Evolutionary conservation across 1,140 invertebrate species (phyloP).

Genomic region (Rhyacophila brunnea): DNA sequence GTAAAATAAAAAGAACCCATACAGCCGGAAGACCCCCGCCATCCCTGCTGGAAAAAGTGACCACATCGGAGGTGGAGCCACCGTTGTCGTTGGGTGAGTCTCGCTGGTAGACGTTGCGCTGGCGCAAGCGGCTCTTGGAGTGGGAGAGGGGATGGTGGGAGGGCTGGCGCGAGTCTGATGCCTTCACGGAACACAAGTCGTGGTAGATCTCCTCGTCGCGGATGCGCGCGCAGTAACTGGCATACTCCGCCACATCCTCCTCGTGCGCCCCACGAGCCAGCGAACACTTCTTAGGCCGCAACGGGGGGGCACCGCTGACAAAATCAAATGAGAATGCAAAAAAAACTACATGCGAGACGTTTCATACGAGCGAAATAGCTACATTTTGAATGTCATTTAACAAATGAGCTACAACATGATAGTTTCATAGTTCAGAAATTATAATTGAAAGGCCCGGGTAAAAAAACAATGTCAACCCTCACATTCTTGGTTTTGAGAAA

Average conservation of each 20-base stretch:
- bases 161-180: constrained; percentile 29
- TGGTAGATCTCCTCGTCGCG: constrained; percentile 81
- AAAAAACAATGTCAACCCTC: no score
- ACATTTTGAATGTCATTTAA: no score
- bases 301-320: constrained; percentile 16
- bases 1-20: constrained; percentile 16
- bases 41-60: neutral
- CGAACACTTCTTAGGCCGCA: constrained; percentile 22
- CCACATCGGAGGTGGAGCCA: neutral
- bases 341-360: no score
- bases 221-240: constrained; percentile 64
- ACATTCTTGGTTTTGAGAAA: no score
- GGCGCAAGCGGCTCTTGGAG: neutral
- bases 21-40: constrained; percentile 4
- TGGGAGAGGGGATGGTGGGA: constrained; percentile 28
- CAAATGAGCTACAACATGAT: no score
- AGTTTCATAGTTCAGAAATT: no score
- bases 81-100: no score
- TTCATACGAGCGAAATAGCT: no score
- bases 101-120: neutral
- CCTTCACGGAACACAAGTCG: constrained; percentile 69
- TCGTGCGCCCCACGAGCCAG: constrained; percentile 8
- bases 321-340: no score
- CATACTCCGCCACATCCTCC: constrained; percentile 61
- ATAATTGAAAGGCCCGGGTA: no score